These are phyloP conservation scores for Atlantisia rogersi DNA, from an alignment of 2,113 vertebrate species.

Conservation along the genomic window DNA sequence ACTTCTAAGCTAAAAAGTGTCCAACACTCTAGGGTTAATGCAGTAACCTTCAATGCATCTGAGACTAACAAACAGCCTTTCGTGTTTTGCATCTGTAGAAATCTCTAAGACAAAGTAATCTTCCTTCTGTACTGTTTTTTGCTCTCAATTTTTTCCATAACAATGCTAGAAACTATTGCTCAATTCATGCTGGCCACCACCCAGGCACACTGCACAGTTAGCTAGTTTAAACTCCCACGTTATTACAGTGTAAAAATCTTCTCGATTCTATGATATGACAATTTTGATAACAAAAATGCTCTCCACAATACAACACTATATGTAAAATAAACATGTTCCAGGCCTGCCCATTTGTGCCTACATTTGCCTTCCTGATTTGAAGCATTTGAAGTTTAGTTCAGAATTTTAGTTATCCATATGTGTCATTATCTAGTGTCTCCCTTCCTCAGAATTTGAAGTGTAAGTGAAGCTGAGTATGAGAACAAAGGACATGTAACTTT, in stretches of 20 bases:
- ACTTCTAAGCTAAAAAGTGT: not conserved
- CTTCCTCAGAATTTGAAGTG: not conserved
- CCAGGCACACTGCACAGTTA: not conserved
- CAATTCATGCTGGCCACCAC: not conserved
- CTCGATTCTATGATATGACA: not conserved
- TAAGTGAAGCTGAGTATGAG: not conserved
- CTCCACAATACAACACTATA: not conserved
- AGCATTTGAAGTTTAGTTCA: not conserved
- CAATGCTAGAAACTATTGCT: not conserved
- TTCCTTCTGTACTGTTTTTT: not conserved
- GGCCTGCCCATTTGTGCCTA: fast-evolving
- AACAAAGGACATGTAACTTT: not conserved
- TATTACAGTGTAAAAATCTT: not conserved
- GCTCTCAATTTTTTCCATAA: not conserved
- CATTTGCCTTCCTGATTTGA: not conserved
- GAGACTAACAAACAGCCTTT: not conserved
- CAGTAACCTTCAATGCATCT: not conserved
- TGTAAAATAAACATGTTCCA: not conserved
- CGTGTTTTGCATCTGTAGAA: not conserved
- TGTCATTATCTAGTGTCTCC: not conserved
- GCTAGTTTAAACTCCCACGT: not conserved
- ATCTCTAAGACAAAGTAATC: not conserved
- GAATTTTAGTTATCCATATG: not conserved
- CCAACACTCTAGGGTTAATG: not conserved
- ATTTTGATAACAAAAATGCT: not conserved